phyloP scores from a whole-genome alignment of 2,797 vertebrate genomes.

The Novumbra hubbsi region DNA sequence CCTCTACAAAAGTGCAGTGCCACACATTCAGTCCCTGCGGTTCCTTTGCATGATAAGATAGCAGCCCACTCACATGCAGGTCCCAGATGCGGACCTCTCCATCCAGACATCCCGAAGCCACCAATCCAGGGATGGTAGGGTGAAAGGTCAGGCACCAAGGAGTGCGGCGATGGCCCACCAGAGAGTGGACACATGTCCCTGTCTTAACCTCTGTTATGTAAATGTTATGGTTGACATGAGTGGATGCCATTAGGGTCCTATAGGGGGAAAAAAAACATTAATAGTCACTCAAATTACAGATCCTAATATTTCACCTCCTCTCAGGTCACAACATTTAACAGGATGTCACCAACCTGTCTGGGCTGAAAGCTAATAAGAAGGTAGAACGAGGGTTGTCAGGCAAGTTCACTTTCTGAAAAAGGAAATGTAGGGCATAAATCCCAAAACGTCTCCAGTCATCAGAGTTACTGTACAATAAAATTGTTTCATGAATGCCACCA shows the following conservation, averaged over 20 bases:
- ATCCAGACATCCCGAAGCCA: constrained; percentile 88
- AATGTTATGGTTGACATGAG: constrained; percentile 90
- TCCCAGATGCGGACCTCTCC: constrained; percentile 92
- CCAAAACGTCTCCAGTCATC: constrained; percentile 37
- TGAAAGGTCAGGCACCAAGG: constrained; percentile 91
- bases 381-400: constrained; percentile 90
- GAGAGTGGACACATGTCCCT: constrained; percentile 85
- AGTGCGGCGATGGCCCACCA: constrained; percentile 86
- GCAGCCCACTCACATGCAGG: constrained; percentile 79
- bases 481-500: too few relatives aligned
- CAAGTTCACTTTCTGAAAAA: constrained; percentile 85
- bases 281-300: background rate
- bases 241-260: constrained; percentile 87
- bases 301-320: background rate
- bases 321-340: background rate
- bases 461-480: background rate
- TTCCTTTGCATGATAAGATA: background rate
- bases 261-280: background rate
- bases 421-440: constrained; percentile 20
- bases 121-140: constrained; percentile 85
- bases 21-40: background rate
- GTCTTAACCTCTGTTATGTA: constrained; percentile 91
- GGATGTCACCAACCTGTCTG: constrained; percentile 76
- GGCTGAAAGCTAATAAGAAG: constrained; percentile 89
- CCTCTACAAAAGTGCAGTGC: background rate